A percentile compares a stretch with the other conserved stretches of the same genome.
Conservation (phyloP, 2,888 invertebrate genomes). For the Oxytorus armatus region DNA sequence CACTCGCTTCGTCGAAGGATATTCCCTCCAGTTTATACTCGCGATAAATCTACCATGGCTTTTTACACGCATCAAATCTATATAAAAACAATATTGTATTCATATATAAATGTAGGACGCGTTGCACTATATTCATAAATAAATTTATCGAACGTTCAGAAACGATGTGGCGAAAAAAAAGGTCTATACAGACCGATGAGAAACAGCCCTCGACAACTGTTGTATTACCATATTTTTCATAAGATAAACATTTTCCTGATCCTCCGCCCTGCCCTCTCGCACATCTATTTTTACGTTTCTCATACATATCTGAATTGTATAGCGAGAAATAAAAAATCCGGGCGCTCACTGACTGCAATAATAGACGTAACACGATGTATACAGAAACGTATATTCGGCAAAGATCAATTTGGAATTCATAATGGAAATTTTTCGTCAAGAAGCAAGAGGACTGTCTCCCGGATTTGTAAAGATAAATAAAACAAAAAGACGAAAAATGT, state of each 20-base stretch:
- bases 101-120: too few relatives aligned
- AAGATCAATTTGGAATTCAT: conserved; percentile 36
- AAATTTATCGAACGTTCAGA: conserved; percentile 14
- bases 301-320: conserved; percentile 18
- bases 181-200: not conserved
- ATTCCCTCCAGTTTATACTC: not conserved
- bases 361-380: not conserved
- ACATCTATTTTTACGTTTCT: not conserved
- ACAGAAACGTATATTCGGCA: not conserved
- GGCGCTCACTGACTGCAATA: conserved; percentile 23
- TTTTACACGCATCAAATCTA: too few relatives aligned
- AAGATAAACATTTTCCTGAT: conserved; percentile 43
- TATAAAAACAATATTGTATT: too few relatives aligned
- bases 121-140: too few relatives aligned
- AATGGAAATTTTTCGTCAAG: not conserved
- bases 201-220: not conserved
- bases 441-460: not conserved
- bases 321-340: conserved; percentile 4
- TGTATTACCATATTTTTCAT: conserved; percentile 64
- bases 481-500: not conserved
- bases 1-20: not conserved
- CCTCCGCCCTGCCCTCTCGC: too few relatives aligned
- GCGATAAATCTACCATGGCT: not conserved
- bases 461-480: not conserved
- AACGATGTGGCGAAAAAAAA: not conserved